Base-by-base conservation (phyloP, 1,140 invertebrate genomes). In the Daktulosphaira vitifoliae region DNA sequence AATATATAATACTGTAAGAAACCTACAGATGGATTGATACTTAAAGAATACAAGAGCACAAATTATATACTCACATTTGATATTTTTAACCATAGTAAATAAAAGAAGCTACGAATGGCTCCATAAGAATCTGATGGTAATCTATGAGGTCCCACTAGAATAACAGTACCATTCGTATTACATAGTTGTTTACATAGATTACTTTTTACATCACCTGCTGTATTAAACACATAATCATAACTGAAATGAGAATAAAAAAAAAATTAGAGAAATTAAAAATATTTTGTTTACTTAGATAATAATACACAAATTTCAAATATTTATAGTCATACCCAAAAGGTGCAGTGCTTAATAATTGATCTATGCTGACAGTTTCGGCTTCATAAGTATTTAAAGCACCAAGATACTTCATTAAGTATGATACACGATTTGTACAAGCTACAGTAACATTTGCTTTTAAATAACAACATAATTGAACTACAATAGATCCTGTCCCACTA, bases 401-500 rank as follows among this genome's bases (percentile, higher is more conserved):
- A 9, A 84, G 71, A 46, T 80, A 80, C 71, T 76, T 76, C 64
- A 78, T 78, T 15, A 83, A 74, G 22, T 77, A 74, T 68, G 70
- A 74, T 77, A 68, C 82, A 82, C 15, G 80, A 78, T 2, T 79
- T 76, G 9, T 25, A 33, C 56, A 62, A 33, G 25, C 25, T 26
- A 62, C 56, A 8, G 81, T 78, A 8, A 84, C 77, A 54, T 79
- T 69, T 33, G 80, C 82, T 26, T 83, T 84, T 83, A 85, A 88
- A 11, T 82, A 73, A 68, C 82, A 82, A 42, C 85, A 74, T 39
- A 89, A 72, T 74, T 90, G 87, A 50, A 84, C 81, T 39, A 87
- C 78, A 69, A 88, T 80, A 70, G 84, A 84, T 25, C 86, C 87
- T 22, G 85, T 78, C 16, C 85, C 82, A 22, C 83, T 85, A 68